Conservation (phyloP, 1,140 invertebrate genomes). For the Pseudomyrmex cubaensis region DNA sequence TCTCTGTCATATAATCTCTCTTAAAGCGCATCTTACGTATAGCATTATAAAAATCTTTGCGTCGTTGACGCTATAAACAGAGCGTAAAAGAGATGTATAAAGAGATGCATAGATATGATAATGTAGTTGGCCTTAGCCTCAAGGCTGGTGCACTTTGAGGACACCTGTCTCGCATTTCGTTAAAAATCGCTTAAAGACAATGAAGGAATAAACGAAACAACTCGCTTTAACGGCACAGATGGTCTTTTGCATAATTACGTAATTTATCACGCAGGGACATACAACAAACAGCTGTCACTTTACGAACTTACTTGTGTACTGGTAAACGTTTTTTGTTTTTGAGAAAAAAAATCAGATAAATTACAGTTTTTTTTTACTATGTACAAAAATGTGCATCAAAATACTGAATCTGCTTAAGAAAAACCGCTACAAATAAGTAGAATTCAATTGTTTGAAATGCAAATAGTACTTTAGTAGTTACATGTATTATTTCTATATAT, state of each 20-base stretch:
- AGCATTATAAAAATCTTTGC: neutral
- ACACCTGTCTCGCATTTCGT: conserved; percentile 54
- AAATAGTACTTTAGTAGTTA: too few species aligned
- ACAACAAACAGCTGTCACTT: neutral
- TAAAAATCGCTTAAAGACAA: conserved; percentile 28
- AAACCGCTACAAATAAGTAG: neutral
- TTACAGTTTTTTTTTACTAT: neutral
- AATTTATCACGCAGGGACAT: neutral
- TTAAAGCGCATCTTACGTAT: neutral
- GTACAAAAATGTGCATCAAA: neutral
- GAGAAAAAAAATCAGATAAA: neutral
- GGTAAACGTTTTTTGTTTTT: neutral
- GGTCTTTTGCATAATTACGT: neutral
- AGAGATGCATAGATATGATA: conserved; percentile 57
- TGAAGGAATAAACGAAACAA: conserved; percentile 25
- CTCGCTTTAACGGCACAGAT: neutral
- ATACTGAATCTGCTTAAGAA: too few species aligned
- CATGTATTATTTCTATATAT: too few species aligned
- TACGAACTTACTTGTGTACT: neutral
- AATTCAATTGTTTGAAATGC: neutral
- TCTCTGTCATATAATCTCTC: neutral
- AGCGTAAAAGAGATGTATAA: conserved; percentile 12
- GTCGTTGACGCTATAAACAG: conserved; percentile 7
- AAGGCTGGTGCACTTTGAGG: conserved; percentile 62
- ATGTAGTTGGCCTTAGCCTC: conserved; percentile 54